Evolutionary conservation across 2,113 vertebrate genomes (phyloP).

Genomic region (Rhegmatorhina hoffmannsi): DNA sequence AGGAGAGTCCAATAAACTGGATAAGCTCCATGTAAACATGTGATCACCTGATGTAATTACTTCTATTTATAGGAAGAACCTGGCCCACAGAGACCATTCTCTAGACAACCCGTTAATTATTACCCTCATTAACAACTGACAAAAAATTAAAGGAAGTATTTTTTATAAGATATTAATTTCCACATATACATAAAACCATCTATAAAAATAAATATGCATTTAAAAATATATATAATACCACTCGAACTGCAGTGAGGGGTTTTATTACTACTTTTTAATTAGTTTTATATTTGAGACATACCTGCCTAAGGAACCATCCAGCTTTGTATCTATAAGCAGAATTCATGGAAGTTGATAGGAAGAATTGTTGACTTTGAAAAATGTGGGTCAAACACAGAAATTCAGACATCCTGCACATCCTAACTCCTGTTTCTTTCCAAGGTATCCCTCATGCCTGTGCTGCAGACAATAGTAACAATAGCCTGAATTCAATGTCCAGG

Average conservation of each 20-base stretch:
- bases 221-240: neutral
- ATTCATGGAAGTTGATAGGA: neutral
- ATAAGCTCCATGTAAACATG: conserved; percentile 34
- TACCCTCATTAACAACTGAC: neutral
- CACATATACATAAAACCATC: neutral
- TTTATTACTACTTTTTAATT: neutral
- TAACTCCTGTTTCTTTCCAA: neutral
- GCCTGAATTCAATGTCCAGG: conserved; percentile 41
- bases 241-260: accelerated
- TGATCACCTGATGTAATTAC: conserved; percentile 28
- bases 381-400: conserved; percentile 48
- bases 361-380: conserved; percentile 44
- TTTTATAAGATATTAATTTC: neutral
- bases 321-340: neutral
- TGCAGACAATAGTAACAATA: conserved; percentile 51
- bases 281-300: neutral
- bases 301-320: neutral
- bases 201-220: neutral
- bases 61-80: conserved; percentile 43
- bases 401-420: conserved; percentile 12
- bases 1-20: neutral
- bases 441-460: neutral
- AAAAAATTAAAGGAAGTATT: neutral
- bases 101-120: conserved; percentile 1
- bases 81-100: conserved; percentile 9